Conservation (phyloP, 1,140 invertebrate species). For the Stegodyphus dumicola region DNA sequence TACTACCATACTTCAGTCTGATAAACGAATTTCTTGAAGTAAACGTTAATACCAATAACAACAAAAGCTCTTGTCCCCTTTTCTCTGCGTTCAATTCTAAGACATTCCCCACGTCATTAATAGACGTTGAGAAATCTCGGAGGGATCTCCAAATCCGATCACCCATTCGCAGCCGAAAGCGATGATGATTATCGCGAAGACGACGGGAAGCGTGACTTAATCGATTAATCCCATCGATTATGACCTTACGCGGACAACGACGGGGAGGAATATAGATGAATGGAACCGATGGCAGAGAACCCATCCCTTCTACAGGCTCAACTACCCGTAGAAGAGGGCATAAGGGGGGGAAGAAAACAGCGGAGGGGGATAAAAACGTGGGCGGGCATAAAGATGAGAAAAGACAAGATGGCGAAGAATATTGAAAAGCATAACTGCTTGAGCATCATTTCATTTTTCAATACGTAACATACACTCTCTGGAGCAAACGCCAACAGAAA, state of each 20-base stretch:
- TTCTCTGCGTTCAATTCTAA: no score
- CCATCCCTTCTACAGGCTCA: no score
- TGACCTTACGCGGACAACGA: slow-evolving; percentile 31
- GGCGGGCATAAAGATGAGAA: not conserved
- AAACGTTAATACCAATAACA: no score
- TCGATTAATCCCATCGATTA: slow-evolving; percentile 56
- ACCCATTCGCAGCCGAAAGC: slow-evolving; percentile 1
- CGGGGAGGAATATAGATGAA: not conserved
- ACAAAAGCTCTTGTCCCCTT: no score
- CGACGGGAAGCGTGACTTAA: slow-evolving; percentile 42
- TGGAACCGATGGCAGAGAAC: not conserved
- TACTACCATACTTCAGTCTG: no score
- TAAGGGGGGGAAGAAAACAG: not conserved
- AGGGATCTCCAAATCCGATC: no score
- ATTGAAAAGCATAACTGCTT: not conserved
- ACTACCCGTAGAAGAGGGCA: not conserved
- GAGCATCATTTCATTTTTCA: no score
- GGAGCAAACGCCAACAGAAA: no score
- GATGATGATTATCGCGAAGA: slow-evolving; percentile 47
- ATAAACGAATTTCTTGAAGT: no score
- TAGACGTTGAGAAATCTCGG: no score
- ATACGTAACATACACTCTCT: no score
- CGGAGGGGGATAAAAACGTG: not conserved
- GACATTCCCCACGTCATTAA: no score
- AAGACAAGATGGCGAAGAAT: not conserved